Percentiles rank a stretch among this genome's conserved stretches.
These are phyloP conservation scores for Bimastos eiseni DNA, from an alignment of 2,888 invertebrate genomes.

Conservation along the genomic window DNA sequence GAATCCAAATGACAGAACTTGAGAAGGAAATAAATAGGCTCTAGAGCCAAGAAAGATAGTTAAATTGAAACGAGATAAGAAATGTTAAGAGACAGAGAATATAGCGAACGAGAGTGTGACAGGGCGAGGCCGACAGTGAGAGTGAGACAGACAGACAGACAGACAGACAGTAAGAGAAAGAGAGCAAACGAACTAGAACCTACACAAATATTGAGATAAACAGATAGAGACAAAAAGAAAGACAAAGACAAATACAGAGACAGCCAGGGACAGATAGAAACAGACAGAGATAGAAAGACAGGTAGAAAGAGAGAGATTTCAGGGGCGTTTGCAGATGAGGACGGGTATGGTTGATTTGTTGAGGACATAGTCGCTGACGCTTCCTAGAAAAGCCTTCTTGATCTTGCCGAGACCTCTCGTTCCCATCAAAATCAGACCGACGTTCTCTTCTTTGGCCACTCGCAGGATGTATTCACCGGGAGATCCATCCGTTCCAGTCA, in stretches of 20 bases:
- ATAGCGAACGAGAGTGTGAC: no score
- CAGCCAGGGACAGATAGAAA: neutral
- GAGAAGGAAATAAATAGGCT: no score
- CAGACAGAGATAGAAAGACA: neutral
- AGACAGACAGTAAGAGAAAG: neutral
- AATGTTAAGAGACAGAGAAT: no score
- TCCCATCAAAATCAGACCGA: slow-evolving; percentile 41
- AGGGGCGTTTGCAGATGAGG: slow-evolving; percentile 39
- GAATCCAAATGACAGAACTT: no score
- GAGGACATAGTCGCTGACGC: slow-evolving; percentile 41
- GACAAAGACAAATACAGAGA: neutral
- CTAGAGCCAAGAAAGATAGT: neutral
- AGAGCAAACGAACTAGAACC: no score
- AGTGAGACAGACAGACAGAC: neutral
- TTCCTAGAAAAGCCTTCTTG: slow-evolving; percentile 41
- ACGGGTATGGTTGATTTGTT: slow-evolving; percentile 40
- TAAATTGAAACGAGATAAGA: neutral
- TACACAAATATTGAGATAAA: no score
- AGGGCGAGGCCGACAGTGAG: neutral
- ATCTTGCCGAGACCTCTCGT: slow-evolving; percentile 41
- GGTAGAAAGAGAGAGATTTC: neutral
- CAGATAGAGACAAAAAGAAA: neutral
- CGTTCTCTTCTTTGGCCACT: slow-evolving; percentile 35
- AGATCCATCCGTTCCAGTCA: slow-evolving; percentile 38
- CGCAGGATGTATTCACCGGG: slow-evolving; percentile 40